Percentiles rank a stretch among this genome's conserved stretches.
Evolutionary conservation across 2,113 vertebrate species (phyloP).

Genomic region (Herpailurus yagouaroundi): DNA sequence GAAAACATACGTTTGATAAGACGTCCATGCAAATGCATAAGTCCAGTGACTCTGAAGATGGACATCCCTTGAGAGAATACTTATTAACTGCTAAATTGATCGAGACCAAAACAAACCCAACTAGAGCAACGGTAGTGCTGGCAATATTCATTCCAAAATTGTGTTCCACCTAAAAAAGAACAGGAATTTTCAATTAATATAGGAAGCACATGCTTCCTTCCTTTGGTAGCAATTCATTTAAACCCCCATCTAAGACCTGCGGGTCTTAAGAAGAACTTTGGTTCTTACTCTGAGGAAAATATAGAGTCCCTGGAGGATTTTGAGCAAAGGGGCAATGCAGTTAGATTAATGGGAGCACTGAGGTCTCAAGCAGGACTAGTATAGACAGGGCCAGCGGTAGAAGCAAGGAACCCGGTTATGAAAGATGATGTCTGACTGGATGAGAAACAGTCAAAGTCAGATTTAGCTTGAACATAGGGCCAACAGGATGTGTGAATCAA

Average conservation of each 20-base stretch:
- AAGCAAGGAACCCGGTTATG: not conserved
- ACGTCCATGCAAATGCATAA: not conserved
- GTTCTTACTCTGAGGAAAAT: not conserved
- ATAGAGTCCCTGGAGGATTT: not conserved
- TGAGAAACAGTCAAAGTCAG: not conserved
- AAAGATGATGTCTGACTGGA: not conserved
- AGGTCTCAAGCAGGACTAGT: not conserved
- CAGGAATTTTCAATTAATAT: not conserved
- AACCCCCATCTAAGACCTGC: not conserved
- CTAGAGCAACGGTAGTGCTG: not conserved
- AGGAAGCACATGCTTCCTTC: not conserved
- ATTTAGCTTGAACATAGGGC: not conserved
- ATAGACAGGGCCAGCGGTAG: not conserved
- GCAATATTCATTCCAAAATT: not conserved
- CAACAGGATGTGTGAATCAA: not conserved
- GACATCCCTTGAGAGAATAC: not conserved
- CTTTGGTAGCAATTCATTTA: not conserved
- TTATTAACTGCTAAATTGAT: not conserved
- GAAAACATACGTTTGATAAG: slow-evolving; percentile 22
- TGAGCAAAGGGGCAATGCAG: not conserved
- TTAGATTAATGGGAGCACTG: not conserved
- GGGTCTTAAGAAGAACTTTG: not conserved
- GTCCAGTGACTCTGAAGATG: not conserved
- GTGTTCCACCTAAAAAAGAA: slow-evolving; percentile 25
- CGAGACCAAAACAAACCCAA: not conserved